Evolutionary conservation across 2,113 vertebrate genomes (phyloP), one percentile per base, ranked within the genome.

Genomic region (Ursus arctos): DNA sequence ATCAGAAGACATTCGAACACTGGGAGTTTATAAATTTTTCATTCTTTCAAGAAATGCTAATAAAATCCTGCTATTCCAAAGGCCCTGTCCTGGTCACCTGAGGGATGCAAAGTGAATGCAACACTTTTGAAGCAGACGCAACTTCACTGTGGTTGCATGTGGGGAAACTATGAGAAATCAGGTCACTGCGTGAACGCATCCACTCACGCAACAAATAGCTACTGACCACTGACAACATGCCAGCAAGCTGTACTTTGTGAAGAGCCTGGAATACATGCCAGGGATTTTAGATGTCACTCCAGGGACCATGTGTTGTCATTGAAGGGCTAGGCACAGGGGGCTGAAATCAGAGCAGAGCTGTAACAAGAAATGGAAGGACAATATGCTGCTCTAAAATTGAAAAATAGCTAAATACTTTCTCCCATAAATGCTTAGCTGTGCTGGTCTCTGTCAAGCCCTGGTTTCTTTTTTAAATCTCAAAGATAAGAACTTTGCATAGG

Each of bases 391-490:
- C 11, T 55, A 1, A 67, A 40, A 49, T 1, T 49, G 3, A 51
- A 93, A 85, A 61, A 43, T 13, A 36, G 24, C 9, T 67, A 24
- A 65, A 21, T 22, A 79, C 65, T 51, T 9, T 53, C 18, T 55
- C 21, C 77, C 57, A 18, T 36, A 40, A 83, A 88, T 84, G 8
- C 4, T 57, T 79, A 51, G 16, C 22, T 80, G 2, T 16, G 2
- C 36, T 77, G n/a, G 4, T 81, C 33, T 67, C n/a, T 77, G 2
- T 79, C 91, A 49, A 74, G 16, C n/a, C 79, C 49, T 63, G 26
- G 33, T 82, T 88, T 26, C 21, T 26, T 61, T 71, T 96, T 91
- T 61, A 61, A 91, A 80, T 84, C 57, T 95, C 61, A 77, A 19
- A 31, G 14, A 57, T 49, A 49, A 90, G 22, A 77, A 57, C 0